Evolutionary conservation across 2,888 invertebrate species (phyloP), one percentile per base, ranked within the genome.

Genomic region (Drosophila colorata): DNA sequence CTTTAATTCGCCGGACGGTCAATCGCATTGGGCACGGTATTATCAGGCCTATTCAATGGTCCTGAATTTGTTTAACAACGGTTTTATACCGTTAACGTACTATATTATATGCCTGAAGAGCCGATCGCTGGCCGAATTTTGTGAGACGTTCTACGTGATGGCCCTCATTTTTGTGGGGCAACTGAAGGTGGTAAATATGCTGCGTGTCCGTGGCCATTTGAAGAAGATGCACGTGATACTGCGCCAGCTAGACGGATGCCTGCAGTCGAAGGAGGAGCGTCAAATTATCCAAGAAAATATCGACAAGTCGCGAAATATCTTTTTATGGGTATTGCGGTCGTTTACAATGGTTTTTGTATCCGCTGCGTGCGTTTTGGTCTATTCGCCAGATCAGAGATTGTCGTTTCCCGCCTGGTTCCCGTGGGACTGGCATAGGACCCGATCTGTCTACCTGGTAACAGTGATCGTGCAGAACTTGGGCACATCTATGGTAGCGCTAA

Each of bases 341-440:
- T 74, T 74, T 28, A 0, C 8, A 0, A 5, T 61, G 14, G 66
- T 76, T 0, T 0, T 83, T 0, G 20, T 55, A 6, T 61, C 74
- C 0, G 64, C 71, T 7, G 0, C 4, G 0, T 3, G 56, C 8
- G 4, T 23, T 33, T 20, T 28, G 6, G 0, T 9, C 6, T 23
- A 40, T 69, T 31, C 82, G 0, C 58, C 44, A 0, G 84, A 80
- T 5, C 63, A 68, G 0, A 60, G 49, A 0, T 43, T 91, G 4
- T 72, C 89, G 63, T 89, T 83, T 61, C 80, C 87, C 0, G 64
- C 76, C 4, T 92, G 90, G 91, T 74, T 83, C 47, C 91, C 91
- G 0, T 87, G 91, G 80, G 64, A 91, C 46, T 92, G 80, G 80
- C 61, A 60, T 43, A 6, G 5, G 4, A 16, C 41, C 2, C 7